These are phyloP conservation scores for Aplochiton taeniatus DNA, from an alignment of 2,797 vertebrate genomes.

Conservation along the genomic window DNA sequence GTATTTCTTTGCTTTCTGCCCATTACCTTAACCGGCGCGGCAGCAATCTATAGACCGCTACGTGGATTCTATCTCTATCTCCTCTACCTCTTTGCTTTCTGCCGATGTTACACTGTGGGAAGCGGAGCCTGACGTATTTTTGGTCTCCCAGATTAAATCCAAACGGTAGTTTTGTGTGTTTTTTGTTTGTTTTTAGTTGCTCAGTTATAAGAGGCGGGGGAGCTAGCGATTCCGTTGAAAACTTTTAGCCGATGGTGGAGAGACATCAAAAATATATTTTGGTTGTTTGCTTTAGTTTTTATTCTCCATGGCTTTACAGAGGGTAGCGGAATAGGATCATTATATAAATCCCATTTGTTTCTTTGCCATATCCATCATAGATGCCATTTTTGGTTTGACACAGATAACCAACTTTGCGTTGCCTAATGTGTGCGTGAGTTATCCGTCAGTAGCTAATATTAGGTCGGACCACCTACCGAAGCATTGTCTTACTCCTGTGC, in stretches of 20 bases:
- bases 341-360: conserved; percentile 71
- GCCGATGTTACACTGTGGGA: conserved; percentile 30
- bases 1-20: too few species aligned
- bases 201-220: conserved; percentile 67
- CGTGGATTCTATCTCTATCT: neutral
- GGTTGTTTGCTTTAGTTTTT: conserved; percentile 67
- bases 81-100: neutral
- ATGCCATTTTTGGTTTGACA: conserved; percentile 63
- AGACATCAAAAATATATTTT: conserved; percentile 62
- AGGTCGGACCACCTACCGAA: too few species aligned
- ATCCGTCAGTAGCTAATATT: conserved; percentile 3
- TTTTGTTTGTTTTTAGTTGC: conserved; percentile 16
- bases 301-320: conserved; percentile 67
- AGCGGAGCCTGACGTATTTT: conserved; percentile 36
- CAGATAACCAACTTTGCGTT: conserved; percentile 58
- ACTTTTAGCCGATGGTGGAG: conserved; percentile 52
- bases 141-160: conserved; percentile 42
- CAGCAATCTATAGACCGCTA: too few species aligned
- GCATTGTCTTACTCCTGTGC: too few species aligned
- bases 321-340: conserved; percentile 70
- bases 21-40: too few species aligned
- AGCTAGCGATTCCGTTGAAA: conserved; percentile 37
- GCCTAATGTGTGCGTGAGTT: conserved; percentile 1
- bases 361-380: conserved; percentile 55
- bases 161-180: conserved; percentile 44